Evolutionary conservation across 2,113 vertebrate genomes (phyloP).

Genomic region (Canis aureus): DNA sequence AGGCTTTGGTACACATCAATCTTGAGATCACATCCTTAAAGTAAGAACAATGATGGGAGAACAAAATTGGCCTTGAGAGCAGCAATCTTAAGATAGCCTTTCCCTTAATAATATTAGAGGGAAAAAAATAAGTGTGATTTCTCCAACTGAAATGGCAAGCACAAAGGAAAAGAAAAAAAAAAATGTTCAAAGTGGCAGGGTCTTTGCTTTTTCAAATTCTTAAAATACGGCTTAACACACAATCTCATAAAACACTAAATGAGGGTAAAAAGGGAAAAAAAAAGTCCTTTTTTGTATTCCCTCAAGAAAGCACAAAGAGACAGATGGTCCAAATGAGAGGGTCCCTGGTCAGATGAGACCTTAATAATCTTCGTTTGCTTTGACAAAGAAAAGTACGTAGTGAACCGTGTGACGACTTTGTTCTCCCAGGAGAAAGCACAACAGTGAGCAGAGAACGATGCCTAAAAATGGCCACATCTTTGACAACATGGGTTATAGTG

Average conservation of each 20-base stretch:
- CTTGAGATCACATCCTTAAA: slow-evolving; percentile 39
- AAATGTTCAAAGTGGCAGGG: slow-evolving; percentile 32
- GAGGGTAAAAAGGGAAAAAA: not conserved
- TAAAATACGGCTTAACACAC: slow-evolving; percentile 73
- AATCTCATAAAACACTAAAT: slow-evolving; percentile 71
- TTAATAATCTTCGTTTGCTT: slow-evolving; percentile 69
- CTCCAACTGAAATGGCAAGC: slow-evolving; percentile 26
- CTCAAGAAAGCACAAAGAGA: slow-evolving; percentile 70
- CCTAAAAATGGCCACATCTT: slow-evolving; percentile 65
- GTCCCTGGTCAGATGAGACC: slow-evolving; percentile 31
- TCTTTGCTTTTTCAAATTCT: slow-evolving; percentile 59
- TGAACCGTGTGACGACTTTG: slow-evolving; percentile 67
- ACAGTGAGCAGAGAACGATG: slow-evolving; percentile 14
- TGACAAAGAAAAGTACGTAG: slow-evolving; percentile 63
- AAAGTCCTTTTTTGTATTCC: not conserved
- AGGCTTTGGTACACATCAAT: slow-evolving; percentile 12
- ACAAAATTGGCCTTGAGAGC: slow-evolving; percentile 56
- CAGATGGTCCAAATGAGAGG: slow-evolving; percentile 61
- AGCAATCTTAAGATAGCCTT: slow-evolving; percentile 50
- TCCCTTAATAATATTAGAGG: slow-evolving; percentile 48
- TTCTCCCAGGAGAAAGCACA: slow-evolving; percentile 72
- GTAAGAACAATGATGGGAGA: slow-evolving; percentile 45
- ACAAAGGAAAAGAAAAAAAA: slow-evolving; percentile 51
- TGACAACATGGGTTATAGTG: slow-evolving; percentile 68
- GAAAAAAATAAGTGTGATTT: slow-evolving; percentile 3